phyloP scores from a whole-genome alignment of 2,888 invertebrate genomes.

The Troglohyphantes excavatus region DNA sequence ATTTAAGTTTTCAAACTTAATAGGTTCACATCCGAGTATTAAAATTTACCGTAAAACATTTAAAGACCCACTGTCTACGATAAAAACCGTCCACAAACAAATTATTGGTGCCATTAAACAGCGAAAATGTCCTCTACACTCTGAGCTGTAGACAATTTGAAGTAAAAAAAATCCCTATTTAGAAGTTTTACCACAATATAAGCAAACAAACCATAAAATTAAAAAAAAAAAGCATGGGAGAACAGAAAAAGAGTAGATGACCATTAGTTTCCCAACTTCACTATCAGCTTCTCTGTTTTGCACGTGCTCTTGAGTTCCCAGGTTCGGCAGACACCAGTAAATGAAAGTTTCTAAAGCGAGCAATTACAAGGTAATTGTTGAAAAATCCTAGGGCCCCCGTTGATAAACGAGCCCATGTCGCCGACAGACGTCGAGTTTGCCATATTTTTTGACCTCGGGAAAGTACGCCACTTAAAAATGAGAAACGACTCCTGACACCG shows the following conservation, averaged over 20 bases:
- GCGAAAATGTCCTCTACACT: slow-evolving; percentile 8
- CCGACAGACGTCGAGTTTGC: slow-evolving; percentile 72
- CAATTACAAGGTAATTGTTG: slow-evolving; percentile 78
- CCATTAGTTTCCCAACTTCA: slow-evolving; percentile 75
- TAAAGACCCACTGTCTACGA: neutral
- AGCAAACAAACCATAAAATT: slow-evolving; percentile 18
- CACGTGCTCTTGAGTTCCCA: slow-evolving; percentile 74
- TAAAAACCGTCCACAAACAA: slow-evolving; percentile 23
- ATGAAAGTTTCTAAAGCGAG: slow-evolving; percentile 73
- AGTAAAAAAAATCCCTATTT: slow-evolving; percentile 31
- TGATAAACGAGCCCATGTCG: slow-evolving; percentile 74
- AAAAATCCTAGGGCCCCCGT: slow-evolving; percentile 60
- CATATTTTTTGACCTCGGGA: slow-evolving; percentile 77
- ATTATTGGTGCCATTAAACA: slow-evolving; percentile 46
- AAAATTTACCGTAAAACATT: neutral
- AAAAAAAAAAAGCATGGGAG: slow-evolving; percentile 30
- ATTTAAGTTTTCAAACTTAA: neutral
- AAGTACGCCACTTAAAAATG: slow-evolving; percentile 78
- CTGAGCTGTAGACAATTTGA: neutral
- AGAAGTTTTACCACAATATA: slow-evolving; percentile 31
- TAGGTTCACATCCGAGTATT: neutral
- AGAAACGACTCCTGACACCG: slow-evolving; percentile 74
- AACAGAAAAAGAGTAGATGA: slow-evolving; percentile 57
- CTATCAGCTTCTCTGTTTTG: slow-evolving; percentile 71
- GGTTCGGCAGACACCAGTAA: slow-evolving; percentile 77